Evolutionary conservation across 2,797 vertebrate species (phyloP).

Genomic region (Betta splendens): DNA sequence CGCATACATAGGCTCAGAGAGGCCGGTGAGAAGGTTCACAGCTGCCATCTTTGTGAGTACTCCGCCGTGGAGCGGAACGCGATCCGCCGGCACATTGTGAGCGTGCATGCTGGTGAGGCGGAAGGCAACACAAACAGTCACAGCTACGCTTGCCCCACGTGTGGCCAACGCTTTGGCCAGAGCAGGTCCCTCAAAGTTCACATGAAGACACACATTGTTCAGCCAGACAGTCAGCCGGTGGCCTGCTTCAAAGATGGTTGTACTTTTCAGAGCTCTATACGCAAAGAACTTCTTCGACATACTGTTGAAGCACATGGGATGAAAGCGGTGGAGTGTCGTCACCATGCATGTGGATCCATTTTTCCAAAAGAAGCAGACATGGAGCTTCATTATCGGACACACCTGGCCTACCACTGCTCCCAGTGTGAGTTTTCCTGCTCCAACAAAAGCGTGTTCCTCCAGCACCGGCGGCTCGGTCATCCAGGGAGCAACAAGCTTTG

Average conservation of each 20-base stretch:
- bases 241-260: conserved; percentile 88
- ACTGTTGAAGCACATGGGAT: conserved; percentile 81
- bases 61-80: conserved; percentile 92
- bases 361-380: conserved; percentile 85
- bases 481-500: conserved; percentile 83
- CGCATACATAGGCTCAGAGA: conserved; percentile 92
- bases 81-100: conserved; percentile 89
- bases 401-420: conserved; percentile 94
- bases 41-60: conserved; percentile 90
- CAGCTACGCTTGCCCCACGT: conserved; percentile 88
- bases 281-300: conserved; percentile 87
- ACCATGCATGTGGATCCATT: conserved; percentile 88
- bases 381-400: conserved; percentile 89
- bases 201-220: conserved; percentile 88
- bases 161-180: conserved; percentile 86
- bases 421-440: conserved; percentile 94
- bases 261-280: conserved; percentile 76
- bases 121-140: conserved; percentile 69
- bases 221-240: conserved; percentile 68
- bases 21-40: conserved; percentile 88
- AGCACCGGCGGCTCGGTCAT: conserved; percentile 92
- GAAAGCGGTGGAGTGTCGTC: conserved; percentile 86
- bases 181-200: conserved; percentile 92
- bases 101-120: conserved; percentile 84
- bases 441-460: conserved; percentile 90